A percentile compares a stretch with the other conserved stretches of the same genome.
Conservation (phyloP, 2,113 vertebrate genomes). For the Sebastes schlegelii region DNA sequence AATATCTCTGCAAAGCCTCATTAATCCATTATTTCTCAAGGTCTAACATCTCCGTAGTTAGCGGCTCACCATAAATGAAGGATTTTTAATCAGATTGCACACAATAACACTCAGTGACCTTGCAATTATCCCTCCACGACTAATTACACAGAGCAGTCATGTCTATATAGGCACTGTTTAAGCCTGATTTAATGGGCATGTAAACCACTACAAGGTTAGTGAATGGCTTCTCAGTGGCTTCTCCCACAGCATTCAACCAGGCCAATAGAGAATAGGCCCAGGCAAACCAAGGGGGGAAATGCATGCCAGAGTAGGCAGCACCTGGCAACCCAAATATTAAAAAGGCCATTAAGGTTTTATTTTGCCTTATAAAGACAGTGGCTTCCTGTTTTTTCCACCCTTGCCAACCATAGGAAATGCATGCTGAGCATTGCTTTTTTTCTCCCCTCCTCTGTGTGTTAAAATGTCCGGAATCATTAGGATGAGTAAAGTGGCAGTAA, state of each 20-base stretch:
- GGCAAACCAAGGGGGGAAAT: constrained; percentile 33
- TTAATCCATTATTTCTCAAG: constrained; percentile 47
- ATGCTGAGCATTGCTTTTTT: not conserved
- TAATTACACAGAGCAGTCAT: constrained; percentile 65
- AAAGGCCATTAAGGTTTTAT: constrained; percentile 69
- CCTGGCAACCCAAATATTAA: constrained; percentile 77
- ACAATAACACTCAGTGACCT: constrained; percentile 63
- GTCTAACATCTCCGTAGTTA: constrained; percentile 50
- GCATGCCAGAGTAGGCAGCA: constrained; percentile 63
- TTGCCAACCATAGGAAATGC: constrained; percentile 32
- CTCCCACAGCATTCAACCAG: constrained; percentile 57
- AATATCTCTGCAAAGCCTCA: constrained; percentile 29
- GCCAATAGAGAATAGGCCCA: constrained; percentile 23
- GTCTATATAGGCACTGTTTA: constrained; percentile 62
- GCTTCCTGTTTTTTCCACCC: constrained; percentile 67
- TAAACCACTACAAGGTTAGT: constrained; percentile 66
- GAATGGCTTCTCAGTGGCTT: constrained; percentile 63
- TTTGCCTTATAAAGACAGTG: constrained; percentile 63
- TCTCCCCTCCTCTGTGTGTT: constrained; percentile 28
- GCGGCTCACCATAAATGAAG: constrained; percentile 32
- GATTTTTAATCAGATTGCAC: constrained; percentile 57
- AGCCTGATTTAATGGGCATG: constrained; percentile 75
- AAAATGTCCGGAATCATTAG: constrained; percentile 61
- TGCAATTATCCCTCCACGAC: constrained; percentile 61
- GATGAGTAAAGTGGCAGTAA: constrained; percentile 65